Base-by-base conservation (phyloP, 2,797 vertebrate species). In the Pantherophis vulpinus region DNA sequence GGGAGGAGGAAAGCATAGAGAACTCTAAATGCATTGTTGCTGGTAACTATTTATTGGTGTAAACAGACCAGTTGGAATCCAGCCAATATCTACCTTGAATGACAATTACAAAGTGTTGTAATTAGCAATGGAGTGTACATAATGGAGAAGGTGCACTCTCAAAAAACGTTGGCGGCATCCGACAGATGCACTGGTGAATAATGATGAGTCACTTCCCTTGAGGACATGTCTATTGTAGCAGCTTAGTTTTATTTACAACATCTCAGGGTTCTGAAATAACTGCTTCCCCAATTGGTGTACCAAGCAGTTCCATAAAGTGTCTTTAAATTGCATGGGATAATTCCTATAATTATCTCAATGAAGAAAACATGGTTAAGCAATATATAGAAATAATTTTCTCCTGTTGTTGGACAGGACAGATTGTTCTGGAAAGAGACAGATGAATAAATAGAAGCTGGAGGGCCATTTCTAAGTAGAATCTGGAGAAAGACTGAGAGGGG, bases 101-200 rank as follows among this genome's bases (percentile, higher is more conserved):
- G 8, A 32, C 42, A 56, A 70, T 88, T 92, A 59, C 8, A 10
- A 88, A 92, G 91, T 59, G 87, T 86, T 51, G 88, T 89, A 92
- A 89, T 92, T 79, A 88, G 37, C 74, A 88, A 88, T 59, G 37
- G 55, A 27, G 37, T 74, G 27, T 59, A 56, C 5, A 18, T 70
- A 79, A 88, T 23, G 87, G 87, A 89, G 55, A 59, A 42, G 27
- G 16, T 89, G 58, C 37, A 60, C 60, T 59, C 20, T 88, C 87
- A 32, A 59, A 89, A 79, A 58, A 37, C 7, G n/a, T 5, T 60
- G 56, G 56, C 89, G 18, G 29, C 32, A 89, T 74, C 37, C 42
- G 14, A 74, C 56, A 92, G 66, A 92, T 89, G 51, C 18, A 32
- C 63, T 83, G 70, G 70, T 79, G 59, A 92, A 92, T 89, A 25